Evolutionary conservation across 2,888 invertebrate species (phyloP), one percentile per base, ranked within the genome.

Genomic region (Nemotelus pantherinus): DNA sequence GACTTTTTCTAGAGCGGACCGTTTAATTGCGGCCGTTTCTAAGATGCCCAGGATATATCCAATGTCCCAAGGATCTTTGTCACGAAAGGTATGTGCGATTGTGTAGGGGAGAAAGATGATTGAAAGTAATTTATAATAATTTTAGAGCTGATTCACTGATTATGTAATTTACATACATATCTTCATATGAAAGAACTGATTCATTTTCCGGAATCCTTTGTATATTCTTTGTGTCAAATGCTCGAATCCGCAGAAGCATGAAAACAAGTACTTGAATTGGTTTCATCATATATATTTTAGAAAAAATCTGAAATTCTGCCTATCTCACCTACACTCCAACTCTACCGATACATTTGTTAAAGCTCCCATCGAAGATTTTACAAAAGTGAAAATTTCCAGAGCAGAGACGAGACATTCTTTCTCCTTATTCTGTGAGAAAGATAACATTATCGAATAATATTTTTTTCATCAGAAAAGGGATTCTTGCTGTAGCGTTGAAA

Each of bases 1-100:
- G 79, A 79, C 78, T 78, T 78, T 78, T 78, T 71, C 77, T 80
- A 67, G 77, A 76, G 39, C 43, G 63, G 71, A 47, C 68, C 74
- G 78, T 65, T 79, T 79, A 78, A 77, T 80, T 77, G 76, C 71
- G 9, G n/a, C 41, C 68, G 50, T 43, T 68, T 39, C 2, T 9
- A 48, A 48, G 68, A 25, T 9, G 39, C 47, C 10, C 5, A 50
- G 50, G 39, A 41, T 43, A 5, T 2, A 25, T 60, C 6, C 53
- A n/a, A 25, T 60, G 10, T 25, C 25, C 5, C n/a, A 6, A n/a
- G 5, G 6, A 25, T 60, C 60, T 60, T n/a, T 2, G n/a, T 9
- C 50, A 45, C 63, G 25, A 2, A 47, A 71, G 10, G 50, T 41
- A 25, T 53, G 63, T 55, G 48, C 63, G 50, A 74, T 41, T 64